Evolutionary conservation across 1,140 invertebrate genomes (phyloP).

Genomic region (Zophobas morio): DNA sequence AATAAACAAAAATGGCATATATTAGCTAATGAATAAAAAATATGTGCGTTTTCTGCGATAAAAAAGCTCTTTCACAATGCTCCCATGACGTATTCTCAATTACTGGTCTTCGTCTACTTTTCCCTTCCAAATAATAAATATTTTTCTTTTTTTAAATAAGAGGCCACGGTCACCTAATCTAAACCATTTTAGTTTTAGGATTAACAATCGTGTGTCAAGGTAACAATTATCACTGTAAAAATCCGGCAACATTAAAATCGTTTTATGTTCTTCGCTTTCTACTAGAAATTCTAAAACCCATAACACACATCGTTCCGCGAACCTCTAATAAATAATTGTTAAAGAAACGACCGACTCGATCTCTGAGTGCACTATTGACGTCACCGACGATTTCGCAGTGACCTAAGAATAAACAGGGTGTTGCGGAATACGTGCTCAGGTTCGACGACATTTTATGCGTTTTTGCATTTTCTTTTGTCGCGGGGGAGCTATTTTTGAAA

Average conservation of each 20-base stretch:
- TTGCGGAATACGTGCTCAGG: conserved; percentile 24
- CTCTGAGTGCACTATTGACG: conserved; percentile 55
- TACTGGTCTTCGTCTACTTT: too few relatives aligned
- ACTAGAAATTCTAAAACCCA: neutral
- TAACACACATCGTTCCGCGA: conserved; percentile 4
- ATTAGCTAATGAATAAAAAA: too few relatives aligned
- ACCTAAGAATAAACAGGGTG: conserved; percentile 51
- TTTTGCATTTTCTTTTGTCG: conserved; percentile 26
- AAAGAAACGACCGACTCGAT: conserved; percentile 14
- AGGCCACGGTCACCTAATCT: too few relatives aligned
- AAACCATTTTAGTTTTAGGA: too few relatives aligned
- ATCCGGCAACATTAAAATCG: neutral
- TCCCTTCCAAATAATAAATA: too few relatives aligned
- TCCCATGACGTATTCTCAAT: too few relatives aligned
- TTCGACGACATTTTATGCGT: conserved; percentile 18
- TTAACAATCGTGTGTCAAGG: too few relatives aligned
- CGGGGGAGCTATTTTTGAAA: conserved; percentile 11
- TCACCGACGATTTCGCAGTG: conserved; percentile 36
- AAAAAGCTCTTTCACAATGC: too few relatives aligned
- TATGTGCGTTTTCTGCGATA: too few relatives aligned
- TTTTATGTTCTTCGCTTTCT: neutral
- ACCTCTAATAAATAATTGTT: conserved; percentile 1
- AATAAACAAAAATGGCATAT: too few relatives aligned
- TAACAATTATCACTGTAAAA: neutral
- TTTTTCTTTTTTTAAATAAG: too few relatives aligned